Conservation (phyloP, 2,797 vertebrate genomes). For the Ispidina lecontei region DNA sequence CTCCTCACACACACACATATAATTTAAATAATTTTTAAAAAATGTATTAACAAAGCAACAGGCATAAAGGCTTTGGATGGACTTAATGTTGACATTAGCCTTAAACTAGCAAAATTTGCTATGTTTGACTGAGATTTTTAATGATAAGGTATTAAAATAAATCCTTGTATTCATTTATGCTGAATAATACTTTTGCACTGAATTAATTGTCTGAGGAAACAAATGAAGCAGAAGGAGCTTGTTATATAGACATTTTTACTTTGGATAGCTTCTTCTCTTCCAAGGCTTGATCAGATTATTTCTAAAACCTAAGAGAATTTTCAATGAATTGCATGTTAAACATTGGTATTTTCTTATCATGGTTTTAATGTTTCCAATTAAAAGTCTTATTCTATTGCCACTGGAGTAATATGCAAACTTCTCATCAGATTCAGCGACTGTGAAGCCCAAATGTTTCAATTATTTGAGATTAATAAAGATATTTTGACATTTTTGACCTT, state of each 20-base stretch:
- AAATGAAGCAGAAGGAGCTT: slow-evolving; percentile 23
- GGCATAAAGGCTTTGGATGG: background rate
- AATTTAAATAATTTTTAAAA: background rate
- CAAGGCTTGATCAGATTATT: slow-evolving; percentile 16
- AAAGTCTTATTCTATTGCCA: background rate
- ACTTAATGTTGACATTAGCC: background rate
- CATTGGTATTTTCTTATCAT: background rate
- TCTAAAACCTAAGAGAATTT: slow-evolving; percentile 17
- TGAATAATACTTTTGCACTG: slow-evolving; percentile 29
- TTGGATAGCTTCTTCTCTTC: slow-evolving; percentile 16
- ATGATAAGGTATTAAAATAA: slow-evolving; percentile 37
- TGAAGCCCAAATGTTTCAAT: background rate
- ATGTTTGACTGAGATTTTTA: background rate
- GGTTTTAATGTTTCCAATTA: background rate
- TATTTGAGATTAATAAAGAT: background rate
- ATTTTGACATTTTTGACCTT: background rate
- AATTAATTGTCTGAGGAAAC: slow-evolving; percentile 18
- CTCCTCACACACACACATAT: background rate
- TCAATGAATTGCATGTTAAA: background rate
- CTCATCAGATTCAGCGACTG: background rate
- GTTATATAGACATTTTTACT: slow-evolving; percentile 31
- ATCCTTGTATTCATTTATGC: slow-evolving; percentile 7
- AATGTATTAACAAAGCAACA: background rate
- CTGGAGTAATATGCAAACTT: background rate
- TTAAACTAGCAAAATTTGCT: background rate